These are phyloP conservation scores for Stenopsyche tienmushanensis DNA, from an alignment of 1,140 invertebrate genomes.

Conservation along the genomic window DNA sequence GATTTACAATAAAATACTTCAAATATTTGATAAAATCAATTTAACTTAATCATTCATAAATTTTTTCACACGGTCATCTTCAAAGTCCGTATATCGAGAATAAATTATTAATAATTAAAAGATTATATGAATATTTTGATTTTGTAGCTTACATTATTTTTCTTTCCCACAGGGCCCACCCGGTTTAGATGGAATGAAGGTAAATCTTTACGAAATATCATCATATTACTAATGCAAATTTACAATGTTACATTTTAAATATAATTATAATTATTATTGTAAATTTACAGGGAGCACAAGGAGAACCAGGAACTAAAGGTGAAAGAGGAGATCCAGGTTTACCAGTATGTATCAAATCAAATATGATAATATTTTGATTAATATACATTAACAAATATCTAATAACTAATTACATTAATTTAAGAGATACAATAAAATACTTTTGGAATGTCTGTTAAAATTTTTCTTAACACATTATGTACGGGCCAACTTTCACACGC, in stretches of 20 bases:
- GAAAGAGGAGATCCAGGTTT: conserved; percentile 88
- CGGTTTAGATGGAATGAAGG: conserved; percentile 69
- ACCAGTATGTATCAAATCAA: conserved; percentile 68
- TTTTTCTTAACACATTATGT: too few relatives aligned
- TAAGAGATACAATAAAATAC: too few relatives aligned
- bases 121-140: background rate
- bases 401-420: too few relatives aligned
- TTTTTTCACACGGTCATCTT: too few relatives aligned
- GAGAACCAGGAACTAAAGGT: conserved; percentile 86
- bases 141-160: conserved; percentile 39
- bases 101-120: too few relatives aligned
- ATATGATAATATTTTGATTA: background rate
- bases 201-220: conserved; percentile 50
- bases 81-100: too few relatives aligned
- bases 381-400: background rate
- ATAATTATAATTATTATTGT: too few relatives aligned
- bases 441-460: too few relatives aligned
- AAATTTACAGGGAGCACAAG: conserved; percentile 81
- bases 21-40: conserved; percentile 2
- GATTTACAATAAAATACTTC: too few relatives aligned
- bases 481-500: too few relatives aligned
- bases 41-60: too few relatives aligned
- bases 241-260: too few relatives aligned
- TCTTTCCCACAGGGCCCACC: conserved; percentile 58
- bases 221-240: conserved; percentile 22